These are phyloP conservation scores for Autographa gamma DNA, from an alignment of 2,888 invertebrate genomes.

Conservation along the genomic window DNA sequence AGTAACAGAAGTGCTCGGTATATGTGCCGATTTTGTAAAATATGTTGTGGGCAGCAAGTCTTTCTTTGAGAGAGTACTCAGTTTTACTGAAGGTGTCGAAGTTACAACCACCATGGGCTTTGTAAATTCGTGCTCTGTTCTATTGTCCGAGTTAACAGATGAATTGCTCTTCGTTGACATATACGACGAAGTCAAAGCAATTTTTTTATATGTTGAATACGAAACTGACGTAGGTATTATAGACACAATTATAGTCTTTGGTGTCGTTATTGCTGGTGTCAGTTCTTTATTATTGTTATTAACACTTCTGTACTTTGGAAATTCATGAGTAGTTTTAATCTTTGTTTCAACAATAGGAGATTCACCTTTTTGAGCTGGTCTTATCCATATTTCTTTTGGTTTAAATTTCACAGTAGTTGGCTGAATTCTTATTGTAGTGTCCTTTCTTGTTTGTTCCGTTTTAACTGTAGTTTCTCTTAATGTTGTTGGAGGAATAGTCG, in stretches of 20 bases:
- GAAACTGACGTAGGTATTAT: slow-evolving; percentile 86
- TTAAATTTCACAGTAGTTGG: slow-evolving; percentile 80
- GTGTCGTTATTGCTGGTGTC: slow-evolving; percentile 74
- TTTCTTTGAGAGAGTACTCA: slow-evolving; percentile 44
- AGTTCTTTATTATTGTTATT: slow-evolving; percentile 75
- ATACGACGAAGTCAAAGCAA: slow-evolving; percentile 77
- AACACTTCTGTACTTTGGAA: slow-evolving; percentile 68
- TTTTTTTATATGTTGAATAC: slow-evolving; percentile 82
- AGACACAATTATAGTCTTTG: slow-evolving; percentile 84
- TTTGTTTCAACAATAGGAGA: slow-evolving; percentile 72
- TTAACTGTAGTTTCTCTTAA: slow-evolving; percentile 53
- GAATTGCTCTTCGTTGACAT: slow-evolving; percentile 65
- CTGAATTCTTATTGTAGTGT: slow-evolving; percentile 69
- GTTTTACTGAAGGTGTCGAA: slow-evolving; percentile 62
- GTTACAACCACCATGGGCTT: slow-evolving; percentile 71
- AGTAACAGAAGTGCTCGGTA: slow-evolving; percentile 54
- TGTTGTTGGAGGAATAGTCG: slow-evolving; percentile 37
- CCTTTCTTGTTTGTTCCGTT: slow-evolving; percentile 70
- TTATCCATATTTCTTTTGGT: slow-evolving; percentile 87
- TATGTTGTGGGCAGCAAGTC: slow-evolving; percentile 32
- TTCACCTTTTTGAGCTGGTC: slow-evolving; percentile 87
- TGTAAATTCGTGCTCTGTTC: slow-evolving; percentile 70
- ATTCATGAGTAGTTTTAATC: slow-evolving; percentile 69
- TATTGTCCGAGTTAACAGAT: slow-evolving; percentile 62
- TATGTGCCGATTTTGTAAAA: slow-evolving; percentile 33